Conservation (phyloP, 2,888 invertebrate species). For the Ormyrus pomaceus region DNA sequence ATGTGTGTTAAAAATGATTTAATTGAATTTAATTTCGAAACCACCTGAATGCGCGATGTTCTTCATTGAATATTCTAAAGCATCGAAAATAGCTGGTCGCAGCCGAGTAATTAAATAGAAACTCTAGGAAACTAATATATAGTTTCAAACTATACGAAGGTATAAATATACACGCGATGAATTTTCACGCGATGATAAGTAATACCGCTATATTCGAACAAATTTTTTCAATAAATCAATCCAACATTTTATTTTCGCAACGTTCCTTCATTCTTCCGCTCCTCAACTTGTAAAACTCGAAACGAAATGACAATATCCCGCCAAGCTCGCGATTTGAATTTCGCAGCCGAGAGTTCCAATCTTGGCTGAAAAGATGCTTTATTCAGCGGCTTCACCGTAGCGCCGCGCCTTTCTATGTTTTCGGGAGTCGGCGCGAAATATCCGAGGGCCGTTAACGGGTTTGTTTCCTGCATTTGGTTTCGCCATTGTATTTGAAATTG, state of each 20-base stretch:
- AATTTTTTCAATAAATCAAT: too few relatives aligned
- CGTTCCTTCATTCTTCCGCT: too few relatives aligned
- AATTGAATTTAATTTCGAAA: too few relatives aligned
- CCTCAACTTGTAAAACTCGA: background rate
- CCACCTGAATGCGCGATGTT: too few relatives aligned
- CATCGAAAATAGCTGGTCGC: too few relatives aligned
- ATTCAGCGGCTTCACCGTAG: slow-evolving; percentile 16
- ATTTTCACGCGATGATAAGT: too few relatives aligned
- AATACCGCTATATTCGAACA: too few relatives aligned
- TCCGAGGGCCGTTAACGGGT: slow-evolving; percentile 1
- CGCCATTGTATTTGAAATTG: slow-evolving; percentile 14
- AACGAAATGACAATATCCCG: slow-evolving; percentile 8
- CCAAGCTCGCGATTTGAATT: slow-evolving; percentile 13
- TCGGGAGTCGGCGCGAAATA: background rate
- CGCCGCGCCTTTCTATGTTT: slow-evolving; percentile 4
- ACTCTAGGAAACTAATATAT: background rate
- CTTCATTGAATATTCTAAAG: too few relatives aligned
- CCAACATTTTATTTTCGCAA: too few relatives aligned
- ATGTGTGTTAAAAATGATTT: too few relatives aligned
- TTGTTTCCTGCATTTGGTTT: slow-evolving; percentile 5
- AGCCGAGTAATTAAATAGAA: background rate
- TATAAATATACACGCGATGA: too few relatives aligned
- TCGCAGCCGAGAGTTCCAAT: slow-evolving; percentile 6
- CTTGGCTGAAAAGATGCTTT: slow-evolving; percentile 37
- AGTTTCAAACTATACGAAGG: background rate